phyloP scores from a whole-genome alignment of 2,797 vertebrate species.

The Leptatherina wallacei region DNA sequence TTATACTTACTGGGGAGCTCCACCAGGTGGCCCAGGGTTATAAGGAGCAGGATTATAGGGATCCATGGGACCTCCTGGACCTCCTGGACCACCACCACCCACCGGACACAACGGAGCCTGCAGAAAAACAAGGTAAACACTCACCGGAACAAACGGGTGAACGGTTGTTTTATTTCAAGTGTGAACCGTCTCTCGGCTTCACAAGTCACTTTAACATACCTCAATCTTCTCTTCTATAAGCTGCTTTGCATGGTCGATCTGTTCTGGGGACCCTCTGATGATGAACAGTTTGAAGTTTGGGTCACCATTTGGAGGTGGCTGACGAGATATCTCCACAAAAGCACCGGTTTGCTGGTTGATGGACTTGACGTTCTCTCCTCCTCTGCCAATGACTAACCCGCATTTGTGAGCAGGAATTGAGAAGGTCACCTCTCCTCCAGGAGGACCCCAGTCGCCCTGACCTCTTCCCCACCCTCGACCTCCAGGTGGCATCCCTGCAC shows the following conservation, averaged over 20 bases:
- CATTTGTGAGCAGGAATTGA: conserved; percentile 95
- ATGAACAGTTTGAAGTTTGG: conserved; percentile 95
- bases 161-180: neutral
- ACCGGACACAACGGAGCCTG: conserved; percentile 93
- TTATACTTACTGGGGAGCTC: conserved; percentile 89
- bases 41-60: conserved; percentile 94
- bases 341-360: conserved; percentile 97
- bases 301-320: conserved; percentile 92
- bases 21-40: conserved; percentile 90
- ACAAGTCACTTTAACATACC: conserved; percentile 68
- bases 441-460: conserved; percentile 90
- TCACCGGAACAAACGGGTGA: neutral
- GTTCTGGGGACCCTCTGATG: conserved; percentile 92
- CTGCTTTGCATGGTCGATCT: conserved; percentile 97
- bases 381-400: conserved; percentile 93
- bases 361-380: conserved; percentile 93
- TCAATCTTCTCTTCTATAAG: conserved; percentile 98
- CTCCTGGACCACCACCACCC: conserved; percentile 82
- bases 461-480: conserved; percentile 83
- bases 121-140: neutral
- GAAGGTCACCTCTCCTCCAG: conserved; percentile 93
- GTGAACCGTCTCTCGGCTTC: neutral
- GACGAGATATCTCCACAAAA: conserved; percentile 94
- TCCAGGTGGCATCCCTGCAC: conserved; percentile 88
- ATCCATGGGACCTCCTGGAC: conserved; percentile 90